Evolutionary conservation across 2,888 invertebrate genomes (phyloP).

Genomic region (Trachelus stipa): DNA sequence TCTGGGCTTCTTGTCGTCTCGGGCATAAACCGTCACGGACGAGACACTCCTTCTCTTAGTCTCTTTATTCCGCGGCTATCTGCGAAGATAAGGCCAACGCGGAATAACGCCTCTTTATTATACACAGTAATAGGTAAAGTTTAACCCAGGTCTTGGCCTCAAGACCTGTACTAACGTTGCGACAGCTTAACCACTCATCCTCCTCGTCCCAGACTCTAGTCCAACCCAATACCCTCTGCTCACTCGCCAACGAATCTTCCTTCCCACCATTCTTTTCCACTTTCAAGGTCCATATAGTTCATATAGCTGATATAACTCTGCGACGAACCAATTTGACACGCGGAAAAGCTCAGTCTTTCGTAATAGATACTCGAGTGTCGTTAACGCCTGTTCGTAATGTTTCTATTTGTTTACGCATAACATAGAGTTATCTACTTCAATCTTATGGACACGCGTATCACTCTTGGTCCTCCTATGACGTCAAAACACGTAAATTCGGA

Average conservation of each 20-base stretch:
- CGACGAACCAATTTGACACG: too few species aligned
- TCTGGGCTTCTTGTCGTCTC: slow-evolving; percentile 27
- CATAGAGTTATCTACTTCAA: not conserved
- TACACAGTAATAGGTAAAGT: slow-evolving; percentile 44
- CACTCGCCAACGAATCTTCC: too few species aligned
- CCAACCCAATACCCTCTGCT: too few species aligned
- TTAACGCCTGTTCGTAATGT: too few species aligned
- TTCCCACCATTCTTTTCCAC: too few species aligned
- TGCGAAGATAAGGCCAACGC: slow-evolving; percentile 38
- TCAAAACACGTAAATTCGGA: slow-evolving; percentile 12
- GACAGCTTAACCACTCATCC: too few species aligned
- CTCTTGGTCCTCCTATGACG: not conserved
- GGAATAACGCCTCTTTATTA: slow-evolving; percentile 50
- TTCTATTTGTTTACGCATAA: too few species aligned
- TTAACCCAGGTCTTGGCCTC: slow-evolving; percentile 43
- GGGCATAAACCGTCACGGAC: slow-evolving; percentile 9
- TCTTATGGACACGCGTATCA: not conserved
- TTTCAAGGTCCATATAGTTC: too few species aligned
- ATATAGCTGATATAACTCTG: too few species aligned
- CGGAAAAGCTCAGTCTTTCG: too few species aligned
- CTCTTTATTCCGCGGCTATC: slow-evolving; percentile 47
- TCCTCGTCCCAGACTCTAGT: too few species aligned
- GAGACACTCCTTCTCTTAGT: slow-evolving; percentile 39
- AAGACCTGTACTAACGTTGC: slow-evolving; percentile 23
- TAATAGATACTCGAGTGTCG: too few species aligned